A percentile compares a stretch with the other conserved stretches of the same genome.
Conservation (phyloP, 2,888 invertebrate genomes). For the Tetragonula carbonaria region DNA sequence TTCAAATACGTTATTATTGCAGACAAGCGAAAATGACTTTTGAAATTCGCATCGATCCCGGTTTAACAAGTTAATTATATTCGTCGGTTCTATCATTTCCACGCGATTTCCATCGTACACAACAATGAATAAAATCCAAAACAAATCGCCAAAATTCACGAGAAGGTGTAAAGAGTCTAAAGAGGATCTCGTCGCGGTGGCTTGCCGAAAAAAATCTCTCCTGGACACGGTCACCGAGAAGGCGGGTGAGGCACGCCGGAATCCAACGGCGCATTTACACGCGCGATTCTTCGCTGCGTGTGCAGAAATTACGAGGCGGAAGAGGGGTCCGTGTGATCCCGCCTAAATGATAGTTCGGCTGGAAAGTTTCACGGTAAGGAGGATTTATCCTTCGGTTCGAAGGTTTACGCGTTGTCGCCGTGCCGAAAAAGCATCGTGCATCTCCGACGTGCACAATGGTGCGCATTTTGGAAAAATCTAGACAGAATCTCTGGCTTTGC, state of each 20-base stretch:
- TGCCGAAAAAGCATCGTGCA: constrained; percentile 36
- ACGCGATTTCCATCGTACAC: neutral
- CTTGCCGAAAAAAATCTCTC: constrained; percentile 5
- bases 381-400: constrained; percentile 53
- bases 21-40: too few relatives aligned
- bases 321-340: constrained; percentile 54
- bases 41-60: neutral
- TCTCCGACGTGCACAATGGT: constrained; percentile 16
- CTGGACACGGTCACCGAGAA: constrained; percentile 3
- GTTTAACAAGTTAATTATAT: neutral
- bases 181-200: too few relatives aligned
- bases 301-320: constrained; percentile 64
- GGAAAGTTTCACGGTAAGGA: constrained; percentile 63
- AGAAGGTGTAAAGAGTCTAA: neutral
- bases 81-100: neutral
- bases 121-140: neutral
- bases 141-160: neutral
- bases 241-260: constrained; percentile 31
- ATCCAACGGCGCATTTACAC: constrained; percentile 47
- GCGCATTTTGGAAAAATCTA: too few relatives aligned
- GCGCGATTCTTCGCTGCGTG: constrained; percentile 41
- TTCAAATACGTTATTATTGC: too few relatives aligned
- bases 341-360: constrained; percentile 57
- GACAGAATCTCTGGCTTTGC: too few relatives aligned
- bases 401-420: constrained; percentile 60